These are phyloP conservation scores for Oreonectes daqikongensis DNA, from an alignment of 2,797 vertebrate genomes.

Conservation along the genomic window DNA sequence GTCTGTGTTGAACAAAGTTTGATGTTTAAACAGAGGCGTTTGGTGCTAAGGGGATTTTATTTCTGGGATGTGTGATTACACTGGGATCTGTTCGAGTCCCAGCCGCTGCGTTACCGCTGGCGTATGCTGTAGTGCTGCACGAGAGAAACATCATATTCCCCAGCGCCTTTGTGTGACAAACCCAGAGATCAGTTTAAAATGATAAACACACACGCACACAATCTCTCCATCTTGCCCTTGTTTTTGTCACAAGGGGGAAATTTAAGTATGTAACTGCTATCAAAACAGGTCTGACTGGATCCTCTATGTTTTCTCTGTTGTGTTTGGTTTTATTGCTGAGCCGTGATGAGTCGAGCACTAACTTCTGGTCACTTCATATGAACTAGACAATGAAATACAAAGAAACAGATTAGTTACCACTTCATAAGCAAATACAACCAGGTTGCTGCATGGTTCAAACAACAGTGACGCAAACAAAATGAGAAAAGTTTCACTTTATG, in stretches of 20 bases:
- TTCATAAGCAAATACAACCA: not conserved
- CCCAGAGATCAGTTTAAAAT: slow-evolving; percentile 45
- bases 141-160: slow-evolving; percentile 29
- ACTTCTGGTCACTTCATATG: slow-evolving; percentile 56
- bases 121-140: slow-evolving; percentile 24
- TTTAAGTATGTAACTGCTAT: not conserved
- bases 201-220: slow-evolving; percentile 30
- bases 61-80: slow-evolving; percentile 37
- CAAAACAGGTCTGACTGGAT: slow-evolving; percentile 36
- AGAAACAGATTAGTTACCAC: not conserved
- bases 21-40: slow-evolving; percentile 12
- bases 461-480: not conserved
- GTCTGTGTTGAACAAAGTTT: slow-evolving; percentile 20
- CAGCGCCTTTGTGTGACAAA: slow-evolving; percentile 39
- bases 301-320: slow-evolving; percentile 1
- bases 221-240: slow-evolving; percentile 24
- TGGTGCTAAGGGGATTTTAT: slow-evolving; percentile 24
- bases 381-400: slow-evolving; percentile 41
- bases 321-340: slow-evolving; percentile 4
- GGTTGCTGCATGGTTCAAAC: no score
- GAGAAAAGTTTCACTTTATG: not conserved
- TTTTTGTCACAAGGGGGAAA: slow-evolving; percentile 29
- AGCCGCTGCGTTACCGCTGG: slow-evolving; percentile 18
- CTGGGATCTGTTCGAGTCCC: slow-evolving; percentile 27
- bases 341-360: not conserved